Evolutionary conservation across 2,113 vertebrate genomes (phyloP).

Genomic region (Empidonax alnorum): DNA sequence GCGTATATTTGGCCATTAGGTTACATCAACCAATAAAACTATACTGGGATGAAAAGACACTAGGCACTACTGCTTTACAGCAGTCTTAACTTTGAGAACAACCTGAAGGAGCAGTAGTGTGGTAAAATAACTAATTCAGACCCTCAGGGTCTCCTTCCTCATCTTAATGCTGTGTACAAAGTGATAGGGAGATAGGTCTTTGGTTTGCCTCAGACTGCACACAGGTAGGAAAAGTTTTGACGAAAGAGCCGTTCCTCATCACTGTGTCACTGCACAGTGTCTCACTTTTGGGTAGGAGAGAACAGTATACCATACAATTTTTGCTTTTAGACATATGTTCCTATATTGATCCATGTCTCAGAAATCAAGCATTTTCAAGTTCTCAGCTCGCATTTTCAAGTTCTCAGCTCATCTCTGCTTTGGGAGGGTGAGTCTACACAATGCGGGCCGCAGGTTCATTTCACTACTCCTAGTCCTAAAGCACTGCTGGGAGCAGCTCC

Average conservation of each 20-base stretch:
- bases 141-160: not conserved
- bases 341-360: fast-evolving
- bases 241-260: not conserved
- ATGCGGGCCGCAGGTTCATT: not conserved
- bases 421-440: not conserved
- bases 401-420: not conserved
- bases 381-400: not conserved
- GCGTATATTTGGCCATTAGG: not conserved
- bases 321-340: not conserved
- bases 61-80: not conserved
- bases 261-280: not conserved
- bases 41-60: not conserved
- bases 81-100: not conserved
- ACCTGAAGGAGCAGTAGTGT: not conserved
- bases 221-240: not conserved
- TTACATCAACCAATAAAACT: not conserved
- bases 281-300: not conserved
- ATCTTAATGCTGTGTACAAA: not conserved
- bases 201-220: not conserved
- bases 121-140: not conserved
- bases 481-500: not conserved
- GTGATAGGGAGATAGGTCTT: not conserved
- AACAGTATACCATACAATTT: not conserved
- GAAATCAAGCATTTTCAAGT: not conserved
- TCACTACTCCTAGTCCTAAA: not conserved